Evolutionary conservation across 2,113 vertebrate species (phyloP).

Genomic region (Proteles cristata): DNA sequence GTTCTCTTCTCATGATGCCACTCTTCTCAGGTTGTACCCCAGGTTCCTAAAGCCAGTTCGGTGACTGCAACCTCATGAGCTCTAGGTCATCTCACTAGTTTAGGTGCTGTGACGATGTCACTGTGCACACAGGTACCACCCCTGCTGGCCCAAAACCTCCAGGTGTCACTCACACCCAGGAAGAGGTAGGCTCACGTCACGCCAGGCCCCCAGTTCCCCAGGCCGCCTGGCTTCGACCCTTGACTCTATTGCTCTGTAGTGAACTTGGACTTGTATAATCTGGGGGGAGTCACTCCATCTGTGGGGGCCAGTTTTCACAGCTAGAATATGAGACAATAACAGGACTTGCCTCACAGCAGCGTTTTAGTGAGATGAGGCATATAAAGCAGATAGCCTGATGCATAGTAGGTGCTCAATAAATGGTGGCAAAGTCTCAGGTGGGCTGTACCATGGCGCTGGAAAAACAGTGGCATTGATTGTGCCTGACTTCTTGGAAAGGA

Average conservation of each 20-base stretch:
- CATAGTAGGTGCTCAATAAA: not conserved
- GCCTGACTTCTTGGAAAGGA: not conserved
- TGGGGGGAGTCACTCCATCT: not conserved
- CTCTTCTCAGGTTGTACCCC: too few species aligned
- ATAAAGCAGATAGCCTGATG: not conserved
- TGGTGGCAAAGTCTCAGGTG: not conserved
- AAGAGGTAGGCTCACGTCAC: not conserved
- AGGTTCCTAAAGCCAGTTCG: not conserved
- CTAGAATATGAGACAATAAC: not conserved
- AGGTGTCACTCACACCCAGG: not conserved
- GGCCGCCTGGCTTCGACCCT: not conserved
- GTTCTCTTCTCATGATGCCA: not conserved
- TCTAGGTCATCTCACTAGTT: not conserved
- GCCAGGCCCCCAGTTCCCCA: not conserved
- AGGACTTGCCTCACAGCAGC: not conserved
- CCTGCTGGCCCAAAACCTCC: not conserved
- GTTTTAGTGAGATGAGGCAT: not conserved
- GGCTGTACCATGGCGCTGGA: not conserved
- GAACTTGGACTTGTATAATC: not conserved
- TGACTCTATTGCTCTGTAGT: too few species aligned
- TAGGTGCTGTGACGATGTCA: not conserved
- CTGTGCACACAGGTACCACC: not conserved
- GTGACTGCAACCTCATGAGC: too few species aligned
- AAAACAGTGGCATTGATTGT: not conserved
- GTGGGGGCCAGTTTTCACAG: not conserved